Evolutionary conservation across 2,797 vertebrate species (phyloP).

Genomic region (Uromys caudimaculatus): DNA sequence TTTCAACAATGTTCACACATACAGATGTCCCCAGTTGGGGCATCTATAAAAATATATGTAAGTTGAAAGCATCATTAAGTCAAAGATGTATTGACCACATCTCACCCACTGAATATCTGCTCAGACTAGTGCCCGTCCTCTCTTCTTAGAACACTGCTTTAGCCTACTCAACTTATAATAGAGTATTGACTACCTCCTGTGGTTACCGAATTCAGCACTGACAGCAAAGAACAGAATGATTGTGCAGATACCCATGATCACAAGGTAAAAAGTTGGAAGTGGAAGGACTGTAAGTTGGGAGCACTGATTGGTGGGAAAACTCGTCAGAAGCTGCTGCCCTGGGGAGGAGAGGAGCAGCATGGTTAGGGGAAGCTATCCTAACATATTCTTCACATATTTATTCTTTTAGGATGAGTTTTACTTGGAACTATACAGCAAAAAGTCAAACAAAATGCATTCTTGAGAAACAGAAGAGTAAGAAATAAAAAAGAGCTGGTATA

Average conservation of each 20-base stretch:
- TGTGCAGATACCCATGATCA: too few species aligned
- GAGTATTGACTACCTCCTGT: too few species aligned
- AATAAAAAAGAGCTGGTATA: not conserved
- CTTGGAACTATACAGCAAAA: not conserved
- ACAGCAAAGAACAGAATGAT: not conserved
- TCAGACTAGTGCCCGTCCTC: too few species aligned
- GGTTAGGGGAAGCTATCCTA: not conserved
- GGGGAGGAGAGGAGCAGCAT: not conserved
- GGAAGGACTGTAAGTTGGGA: not conserved
- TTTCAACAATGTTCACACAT: not conserved
- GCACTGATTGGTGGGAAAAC: not conserved
- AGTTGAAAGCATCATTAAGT: not conserved
- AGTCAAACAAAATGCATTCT: not conserved
- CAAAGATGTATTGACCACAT: not conserved
- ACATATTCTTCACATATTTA: not conserved
- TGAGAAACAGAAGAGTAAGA: not conserved
- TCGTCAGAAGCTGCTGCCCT: not conserved
- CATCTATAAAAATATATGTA: not conserved
- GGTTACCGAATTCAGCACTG: not conserved
- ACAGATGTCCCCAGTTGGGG: not conserved
- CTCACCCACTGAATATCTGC: not conserved
- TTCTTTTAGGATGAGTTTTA: not conserved
- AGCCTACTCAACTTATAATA: not conserved
- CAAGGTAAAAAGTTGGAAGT: not conserved
- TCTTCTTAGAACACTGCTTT: not conserved